A percentile compares a stretch with the other conserved stretches of the same genome.
phyloP scores from a whole-genome alignment of 1,140 invertebrate species.

The Odontomachus brunneus region DNA sequence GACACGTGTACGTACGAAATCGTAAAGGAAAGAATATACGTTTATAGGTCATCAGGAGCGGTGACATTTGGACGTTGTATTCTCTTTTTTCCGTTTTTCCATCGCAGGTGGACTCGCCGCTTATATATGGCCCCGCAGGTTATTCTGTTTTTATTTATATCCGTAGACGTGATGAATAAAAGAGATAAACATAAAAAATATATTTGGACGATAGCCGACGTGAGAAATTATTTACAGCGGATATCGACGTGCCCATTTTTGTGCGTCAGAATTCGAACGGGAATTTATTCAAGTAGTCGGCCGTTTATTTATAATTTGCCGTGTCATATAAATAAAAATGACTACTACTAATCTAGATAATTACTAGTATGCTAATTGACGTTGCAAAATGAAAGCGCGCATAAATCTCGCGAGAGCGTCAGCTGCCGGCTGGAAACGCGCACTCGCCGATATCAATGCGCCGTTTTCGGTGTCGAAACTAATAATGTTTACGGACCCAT shows the following conservation, averaged over 20 bases:
- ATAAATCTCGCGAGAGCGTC: slow-evolving; percentile 8
- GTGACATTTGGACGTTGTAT: too few species aligned
- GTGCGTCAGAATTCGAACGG: background rate
- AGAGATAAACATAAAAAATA: background rate
- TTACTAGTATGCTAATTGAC: slow-evolving; percentile 34
- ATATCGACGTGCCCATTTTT: background rate
- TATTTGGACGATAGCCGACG: background rate
- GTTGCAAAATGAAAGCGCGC: slow-evolving; percentile 22
- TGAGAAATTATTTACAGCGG: background rate
- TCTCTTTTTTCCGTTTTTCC: background rate
- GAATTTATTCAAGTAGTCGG: background rate
- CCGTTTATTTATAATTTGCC: background rate
- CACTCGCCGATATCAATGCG: slow-evolving; percentile 37
- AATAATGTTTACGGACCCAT: slow-evolving; percentile 36
- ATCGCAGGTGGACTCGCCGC: background rate
- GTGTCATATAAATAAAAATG: background rate
- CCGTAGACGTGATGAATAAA: background rate
- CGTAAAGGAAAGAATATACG: background rate
- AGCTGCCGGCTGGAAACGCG: slow-evolving; percentile 2
- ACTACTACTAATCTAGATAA: slow-evolving; percentile 22
- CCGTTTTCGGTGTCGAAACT: slow-evolving; percentile 22
- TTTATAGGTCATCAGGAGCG: background rate
- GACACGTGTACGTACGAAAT: background rate
- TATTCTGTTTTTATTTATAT: background rate
- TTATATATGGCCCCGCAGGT: background rate